Evolutionary conservation across 2,888 invertebrate species (phyloP), one percentile per base, ranked within the genome.

Genomic region (Darwinula stevensoni): DNA sequence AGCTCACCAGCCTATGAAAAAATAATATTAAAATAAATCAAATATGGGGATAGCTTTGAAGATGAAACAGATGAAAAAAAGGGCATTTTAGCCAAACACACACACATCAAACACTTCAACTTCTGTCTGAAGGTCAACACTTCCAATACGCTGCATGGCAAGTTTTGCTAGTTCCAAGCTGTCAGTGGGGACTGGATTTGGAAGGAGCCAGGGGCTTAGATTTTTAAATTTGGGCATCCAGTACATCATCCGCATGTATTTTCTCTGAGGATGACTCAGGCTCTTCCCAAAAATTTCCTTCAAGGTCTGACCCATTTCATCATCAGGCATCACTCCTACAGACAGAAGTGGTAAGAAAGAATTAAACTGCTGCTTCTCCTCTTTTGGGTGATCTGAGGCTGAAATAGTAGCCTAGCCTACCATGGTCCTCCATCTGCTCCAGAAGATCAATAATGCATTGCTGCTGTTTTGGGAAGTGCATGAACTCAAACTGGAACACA

Each of bases 381-480:
- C 11, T 30, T 17, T 28, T n/a, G 14, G 13, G 17, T 16, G 30
- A 5, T 28, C 13, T 12, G 26, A 12, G 16, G 17, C 32, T 16
- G 33, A 11, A 17, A 17, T 9, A 22, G 22, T 22, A 22, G 6
- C 22, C 22, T n/a, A 22, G 39, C 42, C 45, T 53, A 72, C 78
- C 72, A 51, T 76, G 67, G 40, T 72, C 63, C 58, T 94, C 91
- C 94, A 99, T 97, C 57, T 84, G 71, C 42, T 76, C 72, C 16
- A 91, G 53, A 32, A 97, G 47, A 47, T 75, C 74, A n/a, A 86
- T 65, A 26, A 72, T 72, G 51, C 82, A 80, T 38, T 82, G 71
- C 45, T 99, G 94, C 45, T 99, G 94, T 47, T 76, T 76, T 0
- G 88, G 86, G 55, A 74, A 91, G 49, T 88, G 82, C 65, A 72